Conservation (phyloP, 2,113 vertebrate genomes). For the Brachyhypopomus gauderio region DNA sequence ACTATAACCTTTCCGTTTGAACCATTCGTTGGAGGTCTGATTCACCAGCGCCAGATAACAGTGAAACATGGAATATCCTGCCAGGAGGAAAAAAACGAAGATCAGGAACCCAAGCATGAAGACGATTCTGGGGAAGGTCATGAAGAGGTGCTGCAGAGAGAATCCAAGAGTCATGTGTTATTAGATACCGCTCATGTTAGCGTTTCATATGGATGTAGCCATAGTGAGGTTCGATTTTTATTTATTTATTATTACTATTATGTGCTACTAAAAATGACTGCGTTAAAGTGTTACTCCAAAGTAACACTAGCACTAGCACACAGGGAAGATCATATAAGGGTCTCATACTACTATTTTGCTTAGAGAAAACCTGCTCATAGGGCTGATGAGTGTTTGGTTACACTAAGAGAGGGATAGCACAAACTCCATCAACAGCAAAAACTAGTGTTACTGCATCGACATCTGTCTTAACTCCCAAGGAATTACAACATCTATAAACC, state of each 20-base stretch:
- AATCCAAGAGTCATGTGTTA: background rate
- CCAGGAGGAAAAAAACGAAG: conserved; percentile 82
- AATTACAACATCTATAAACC: too few relatives aligned
- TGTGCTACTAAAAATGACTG: too few relatives aligned
- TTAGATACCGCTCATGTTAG: background rate
- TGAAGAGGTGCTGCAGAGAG: conserved; percentile 85
- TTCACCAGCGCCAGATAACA: conserved; percentile 84
- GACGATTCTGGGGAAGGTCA: conserved; percentile 90
- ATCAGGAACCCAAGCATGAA: conserved; percentile 91
- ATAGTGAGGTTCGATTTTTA: background rate
- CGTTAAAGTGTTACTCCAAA: too few relatives aligned
- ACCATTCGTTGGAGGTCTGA: conserved; percentile 93
- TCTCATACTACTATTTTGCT: background rate
- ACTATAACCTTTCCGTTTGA: conserved; percentile 67
- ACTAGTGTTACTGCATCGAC: background rate
- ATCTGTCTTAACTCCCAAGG: background rate
- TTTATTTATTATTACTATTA: background rate
- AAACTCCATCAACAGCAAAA: background rate
- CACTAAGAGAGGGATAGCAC: background rate
- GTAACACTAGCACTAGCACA: too few relatives aligned
- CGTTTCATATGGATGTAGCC: background rate
- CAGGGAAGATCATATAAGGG: background rate
- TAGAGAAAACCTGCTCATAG: background rate
- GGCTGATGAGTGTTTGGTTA: background rate
- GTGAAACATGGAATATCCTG: conserved; percentile 82